Evolutionary conservation across 2,888 invertebrate genomes (phyloP).

Genomic region (Calameuta idolon): DNA sequence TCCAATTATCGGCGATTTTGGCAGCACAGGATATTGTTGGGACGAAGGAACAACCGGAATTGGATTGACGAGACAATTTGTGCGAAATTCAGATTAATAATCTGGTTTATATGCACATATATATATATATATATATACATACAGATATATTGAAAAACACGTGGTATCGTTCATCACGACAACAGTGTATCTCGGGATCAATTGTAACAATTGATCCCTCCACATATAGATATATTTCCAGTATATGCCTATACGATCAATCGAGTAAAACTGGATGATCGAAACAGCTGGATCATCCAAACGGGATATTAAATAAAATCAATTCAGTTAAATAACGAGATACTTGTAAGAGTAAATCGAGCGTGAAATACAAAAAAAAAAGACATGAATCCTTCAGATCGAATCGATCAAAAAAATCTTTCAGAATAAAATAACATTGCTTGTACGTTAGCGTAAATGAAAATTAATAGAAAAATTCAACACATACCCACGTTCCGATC

Average conservation of each 20-base stretch:
- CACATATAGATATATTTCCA: not conserved
- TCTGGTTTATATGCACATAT: not conserved
- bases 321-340: not conserved
- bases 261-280: not conserved
- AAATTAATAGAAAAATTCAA: not conserved
- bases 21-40: not conserved
- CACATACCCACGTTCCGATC: not conserved
- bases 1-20: conserved; percentile 14
- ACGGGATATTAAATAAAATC: not conserved
- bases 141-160: not conserved
- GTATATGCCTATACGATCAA: not conserved
- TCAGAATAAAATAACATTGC: not conserved
- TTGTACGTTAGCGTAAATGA: not conserved
- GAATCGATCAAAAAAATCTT: not conserved
- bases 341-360: not conserved
- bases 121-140: not conserved
- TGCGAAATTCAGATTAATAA: not conserved
- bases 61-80: not conserved
- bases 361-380: not conserved
- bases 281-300: not conserved
- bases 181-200: not conserved
- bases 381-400: not conserved
- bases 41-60: not conserved
- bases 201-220: not conserved
- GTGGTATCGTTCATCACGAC: not conserved